Conservation (phyloP, 1,140 invertebrate genomes). For the Agrilus planipennis region DNA sequence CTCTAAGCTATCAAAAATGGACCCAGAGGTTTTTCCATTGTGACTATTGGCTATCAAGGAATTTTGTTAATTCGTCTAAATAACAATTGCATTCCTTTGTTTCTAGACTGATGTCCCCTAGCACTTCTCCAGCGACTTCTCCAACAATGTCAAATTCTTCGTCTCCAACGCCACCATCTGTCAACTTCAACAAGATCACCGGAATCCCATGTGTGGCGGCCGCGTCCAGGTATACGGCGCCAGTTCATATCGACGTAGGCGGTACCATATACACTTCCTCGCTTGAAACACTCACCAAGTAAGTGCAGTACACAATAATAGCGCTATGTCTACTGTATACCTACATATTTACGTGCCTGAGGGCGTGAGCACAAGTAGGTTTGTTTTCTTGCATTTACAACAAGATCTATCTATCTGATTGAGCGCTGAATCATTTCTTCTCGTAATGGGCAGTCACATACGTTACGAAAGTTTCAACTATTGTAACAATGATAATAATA, state of each 20-base stretch:
- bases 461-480: too few relatives aligned
- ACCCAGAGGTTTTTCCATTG: not conserved
- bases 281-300: constrained; percentile 91
- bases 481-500: too few relatives aligned
- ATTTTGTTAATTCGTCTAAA: not conserved
- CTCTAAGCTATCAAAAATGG: not conserved
- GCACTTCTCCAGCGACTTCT: constrained; percentile 53
- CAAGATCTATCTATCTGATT: too few relatives aligned
- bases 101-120: constrained; percentile 50
- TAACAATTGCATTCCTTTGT: constrained; percentile 12
- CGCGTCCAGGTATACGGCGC: constrained; percentile 82
- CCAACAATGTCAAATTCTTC: constrained; percentile 55
- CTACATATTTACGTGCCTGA: too few relatives aligned
- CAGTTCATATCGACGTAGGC: constrained; percentile 94
- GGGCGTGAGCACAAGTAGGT: too few relatives aligned
- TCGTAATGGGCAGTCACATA: too few relatives aligned
- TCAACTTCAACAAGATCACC: constrained; percentile 52
- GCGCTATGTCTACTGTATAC: too few relatives aligned
- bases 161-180: constrained; percentile 44
- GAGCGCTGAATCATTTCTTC: too few relatives aligned
- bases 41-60: not conserved
- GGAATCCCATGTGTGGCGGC: constrained; percentile 88
- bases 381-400: too few relatives aligned
- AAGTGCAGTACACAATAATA: too few relatives aligned
- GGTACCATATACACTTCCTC: constrained; percentile 95